Conservation (phyloP, 2,888 invertebrate genomes). For the Blastobasis adustella region DNA sequence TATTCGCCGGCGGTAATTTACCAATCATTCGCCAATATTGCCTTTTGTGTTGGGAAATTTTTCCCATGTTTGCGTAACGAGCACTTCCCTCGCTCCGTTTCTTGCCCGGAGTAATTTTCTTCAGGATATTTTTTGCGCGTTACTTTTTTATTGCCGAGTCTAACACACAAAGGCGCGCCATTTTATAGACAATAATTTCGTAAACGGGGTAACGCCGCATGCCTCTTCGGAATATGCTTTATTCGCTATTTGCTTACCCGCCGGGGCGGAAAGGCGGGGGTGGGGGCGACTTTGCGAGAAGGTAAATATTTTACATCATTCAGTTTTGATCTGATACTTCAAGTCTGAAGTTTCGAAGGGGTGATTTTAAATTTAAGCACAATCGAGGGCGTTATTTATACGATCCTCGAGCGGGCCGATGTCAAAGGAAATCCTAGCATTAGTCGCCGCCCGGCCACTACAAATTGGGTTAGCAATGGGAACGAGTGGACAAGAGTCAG, state of each 20-base stretch:
- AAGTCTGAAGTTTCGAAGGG: too few species aligned
- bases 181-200: conserved; percentile 18
- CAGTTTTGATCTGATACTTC: too few species aligned
- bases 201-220: conserved; percentile 12
- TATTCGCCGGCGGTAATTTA: conserved; percentile 22
- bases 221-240: conserved; percentile 11
- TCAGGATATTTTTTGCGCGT: conserved; percentile 26
- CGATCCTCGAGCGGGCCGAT: conserved; percentile 2
- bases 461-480: conserved; percentile 48
- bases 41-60: conserved; percentile 19
- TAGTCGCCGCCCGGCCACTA: conserved; percentile 32
- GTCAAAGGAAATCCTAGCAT: conserved; percentile 42
- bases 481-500: conserved; percentile 14
- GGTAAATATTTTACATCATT: too few species aligned
- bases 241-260: not conserved
- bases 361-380: not conserved
- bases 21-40: conserved; percentile 23
- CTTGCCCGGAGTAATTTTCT: conserved; percentile 32
- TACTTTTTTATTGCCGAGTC: conserved; percentile 31
- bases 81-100: conserved; percentile 27
- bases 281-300: not conserved
- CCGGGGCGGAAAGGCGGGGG: not conserved
- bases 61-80: conserved; percentile 21
- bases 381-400: not conserved
- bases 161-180: conserved; percentile 24